phyloP scores from a whole-genome alignment of 2,113 vertebrate genomes.

The Shinisaurus crocodilurus region DNA sequence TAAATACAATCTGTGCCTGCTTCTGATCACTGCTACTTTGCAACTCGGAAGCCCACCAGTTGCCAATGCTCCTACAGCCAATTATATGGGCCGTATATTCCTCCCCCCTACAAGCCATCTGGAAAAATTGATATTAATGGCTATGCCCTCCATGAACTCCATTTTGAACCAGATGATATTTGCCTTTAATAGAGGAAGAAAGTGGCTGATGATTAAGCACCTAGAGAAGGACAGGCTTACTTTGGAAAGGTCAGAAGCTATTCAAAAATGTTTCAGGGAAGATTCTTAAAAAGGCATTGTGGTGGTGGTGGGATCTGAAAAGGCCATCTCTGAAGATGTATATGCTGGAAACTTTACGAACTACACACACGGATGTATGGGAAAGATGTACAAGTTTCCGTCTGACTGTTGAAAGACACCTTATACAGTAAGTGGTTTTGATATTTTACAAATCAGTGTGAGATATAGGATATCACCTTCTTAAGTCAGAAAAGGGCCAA shows the following conservation, averaged over 20 bases:
- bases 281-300: neutral
- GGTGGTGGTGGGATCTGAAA: neutral
- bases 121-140: neutral
- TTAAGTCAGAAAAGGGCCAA: neutral
- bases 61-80: neutral
- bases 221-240: neutral
- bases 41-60: neutral
- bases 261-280: neutral
- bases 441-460: neutral
- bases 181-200: neutral
- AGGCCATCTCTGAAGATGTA: neutral
- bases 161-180: neutral
- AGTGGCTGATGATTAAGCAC: neutral
- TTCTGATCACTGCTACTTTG: too few species aligned
- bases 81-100: neutral
- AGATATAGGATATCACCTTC: neutral
- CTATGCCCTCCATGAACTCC: neutral
- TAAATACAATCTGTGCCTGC: too few species aligned
- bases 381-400: neutral
- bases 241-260: neutral
- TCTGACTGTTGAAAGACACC: neutral
- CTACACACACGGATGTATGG: neutral
- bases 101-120: neutral
- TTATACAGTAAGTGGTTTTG: neutral
- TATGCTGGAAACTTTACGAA: neutral